Base-by-base conservation (phyloP, 1,140 invertebrate species). In the Phocides pigmalion region DNA sequence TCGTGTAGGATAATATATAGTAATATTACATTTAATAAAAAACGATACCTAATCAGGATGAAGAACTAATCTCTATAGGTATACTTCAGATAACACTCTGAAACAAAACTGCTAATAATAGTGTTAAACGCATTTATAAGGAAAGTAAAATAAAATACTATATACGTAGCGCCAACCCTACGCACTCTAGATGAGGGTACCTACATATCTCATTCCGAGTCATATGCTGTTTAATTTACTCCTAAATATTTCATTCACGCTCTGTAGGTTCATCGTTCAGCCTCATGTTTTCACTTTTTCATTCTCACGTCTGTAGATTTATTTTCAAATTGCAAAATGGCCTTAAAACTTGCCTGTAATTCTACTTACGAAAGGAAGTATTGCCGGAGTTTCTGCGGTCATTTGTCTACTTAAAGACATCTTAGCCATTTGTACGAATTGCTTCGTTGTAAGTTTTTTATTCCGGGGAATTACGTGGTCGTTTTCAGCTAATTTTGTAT, bases 221-320 rank as follows among this genome's bases (percentile, higher is more conserved):
- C 58, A 49, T 61, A 61, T 61, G 58, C 58, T 49, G 28, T 61
- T 61, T 49, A 61, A 61, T 61, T 61, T 61, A 61, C 58, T 49
- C 28, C 28, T 61, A 61, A 61, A 61, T 61, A 61, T 61, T 61
- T 61, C 58, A 61, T 49, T 61, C 58, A 49, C 58, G 58, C 58
- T 61, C 44, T 49, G 58, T 61, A 22, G 28, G 44, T 49, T 49
- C 58, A 61, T 61, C 58, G 58, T 49, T 61, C 42, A 49, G 58
- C 32, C 44, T 47, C 44, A 49, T 61, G 58, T 61, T 49, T 49
- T 32, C 42, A 59, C 54, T 59, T 59, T 49, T 49, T 61, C 32
- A 41, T 54, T 53, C 35, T 35, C 50, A 53, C 50, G 32, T 53
- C 35, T 39, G 35, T 53, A 20, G 32, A 53, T 53, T 39, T 53